A percentile compares a stretch with the other conserved stretches of the same genome.
These are phyloP conservation scores for Neodon shergylaensis DNA, from an alignment of 2,113 vertebrate species.

Conservation along the genomic window DNA sequence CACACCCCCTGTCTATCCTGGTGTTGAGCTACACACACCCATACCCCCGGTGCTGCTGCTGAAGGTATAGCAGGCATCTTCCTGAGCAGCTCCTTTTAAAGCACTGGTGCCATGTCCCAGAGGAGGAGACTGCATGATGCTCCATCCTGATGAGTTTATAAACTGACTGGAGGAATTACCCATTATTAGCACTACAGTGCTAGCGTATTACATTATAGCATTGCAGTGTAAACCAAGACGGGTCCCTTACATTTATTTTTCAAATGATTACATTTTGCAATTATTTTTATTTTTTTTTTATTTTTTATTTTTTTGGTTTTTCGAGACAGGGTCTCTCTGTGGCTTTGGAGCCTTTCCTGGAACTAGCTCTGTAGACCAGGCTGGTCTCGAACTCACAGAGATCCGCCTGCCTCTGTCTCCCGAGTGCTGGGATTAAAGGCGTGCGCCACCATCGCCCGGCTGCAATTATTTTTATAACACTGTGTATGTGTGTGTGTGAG, in stretches of 20 bases:
- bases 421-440: no score
- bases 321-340: no score
- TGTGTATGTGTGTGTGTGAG: background rate
- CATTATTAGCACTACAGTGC: background rate
- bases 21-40: background rate
- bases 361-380: no score
- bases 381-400: no score
- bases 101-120: background rate
- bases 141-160: background rate
- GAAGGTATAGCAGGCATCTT: background rate
- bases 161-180: background rate
- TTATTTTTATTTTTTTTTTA: background rate
- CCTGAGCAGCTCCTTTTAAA: background rate
- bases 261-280: background rate
- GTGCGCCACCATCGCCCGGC: no score
- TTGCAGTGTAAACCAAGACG: background rate
- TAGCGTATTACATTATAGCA: background rate
- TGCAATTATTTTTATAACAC: background rate
- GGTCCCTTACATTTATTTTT: background rate
- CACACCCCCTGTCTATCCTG: background rate
- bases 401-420: no score
- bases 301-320: no score
- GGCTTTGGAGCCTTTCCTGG: no score
- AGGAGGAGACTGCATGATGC: background rate
- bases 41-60: background rate